These are phyloP conservation scores for Trimorus sp. DNA, from an alignment of 2,888 invertebrate species.

Conservation along the genomic window DNA sequence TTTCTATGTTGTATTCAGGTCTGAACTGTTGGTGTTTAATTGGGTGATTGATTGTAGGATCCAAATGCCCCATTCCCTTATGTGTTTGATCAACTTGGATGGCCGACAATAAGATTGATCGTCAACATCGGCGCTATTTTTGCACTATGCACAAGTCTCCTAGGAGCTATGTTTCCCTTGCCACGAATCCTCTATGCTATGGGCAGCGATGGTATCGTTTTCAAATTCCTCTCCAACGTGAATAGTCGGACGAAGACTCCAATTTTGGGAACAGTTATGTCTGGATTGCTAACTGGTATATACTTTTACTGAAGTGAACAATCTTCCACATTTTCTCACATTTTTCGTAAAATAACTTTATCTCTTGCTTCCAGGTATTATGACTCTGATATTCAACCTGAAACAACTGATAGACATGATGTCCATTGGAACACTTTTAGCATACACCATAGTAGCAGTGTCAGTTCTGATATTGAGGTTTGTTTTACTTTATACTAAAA, in stretches of 20 bases:
- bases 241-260: constrained; percentile 90
- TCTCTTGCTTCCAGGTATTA: constrained; percentile 83
- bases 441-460: constrained; percentile 95
- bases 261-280: constrained; percentile 88
- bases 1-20: background rate
- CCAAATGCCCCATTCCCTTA: constrained; percentile 37
- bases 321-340: background rate
- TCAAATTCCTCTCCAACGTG: constrained; percentile 87
- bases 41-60: constrained; percentile 25
- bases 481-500: background rate
- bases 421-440: constrained; percentile 95
- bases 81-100: constrained; percentile 89
- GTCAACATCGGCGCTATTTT: constrained; percentile 96
- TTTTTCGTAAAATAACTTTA: constrained; percentile 9
- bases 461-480: constrained; percentile 92
- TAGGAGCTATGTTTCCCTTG: constrained; percentile 94
- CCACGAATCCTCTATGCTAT: constrained; percentile 95
- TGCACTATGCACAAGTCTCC: constrained; percentile 93
- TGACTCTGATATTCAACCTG: constrained; percentile 94
- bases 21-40: background rate
- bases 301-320: background rate
- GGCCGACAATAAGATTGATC: constrained; percentile 92
- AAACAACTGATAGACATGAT: constrained; percentile 97
- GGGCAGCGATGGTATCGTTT: constrained; percentile 94
- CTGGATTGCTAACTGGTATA: constrained; percentile 89